A percentile compares a stretch with the other conserved stretches of the same genome.
Evolutionary conservation across 92 coral and sea anemone species (phyloP).

Genomic region (Siderastrea radians): DNA sequence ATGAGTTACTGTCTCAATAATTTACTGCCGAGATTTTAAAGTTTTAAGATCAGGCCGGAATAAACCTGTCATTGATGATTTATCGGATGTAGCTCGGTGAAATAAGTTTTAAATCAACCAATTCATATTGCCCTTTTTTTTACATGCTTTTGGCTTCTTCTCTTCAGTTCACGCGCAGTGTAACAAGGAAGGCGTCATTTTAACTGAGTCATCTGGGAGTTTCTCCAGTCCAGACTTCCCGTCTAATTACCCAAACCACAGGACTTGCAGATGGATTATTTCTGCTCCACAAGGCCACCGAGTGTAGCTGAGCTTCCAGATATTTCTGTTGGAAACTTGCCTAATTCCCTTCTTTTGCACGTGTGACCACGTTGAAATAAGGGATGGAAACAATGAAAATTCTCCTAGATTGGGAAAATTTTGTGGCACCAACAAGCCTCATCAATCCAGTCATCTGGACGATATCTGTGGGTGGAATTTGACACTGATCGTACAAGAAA

Average conservation of each 20-base stretch:
- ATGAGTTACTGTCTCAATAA: too few species aligned
- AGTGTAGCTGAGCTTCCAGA: too few species aligned
- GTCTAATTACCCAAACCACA: constrained; percentile 23
- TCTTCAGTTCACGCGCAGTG: too few species aligned
- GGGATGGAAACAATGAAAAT: background rate
- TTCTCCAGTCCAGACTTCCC: constrained; percentile 54
- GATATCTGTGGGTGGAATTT: constrained; percentile 14
- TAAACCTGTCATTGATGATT: too few species aligned
- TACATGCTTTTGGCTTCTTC: too few species aligned
- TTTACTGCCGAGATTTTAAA: too few species aligned
- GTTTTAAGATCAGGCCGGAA: too few species aligned
- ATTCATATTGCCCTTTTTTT: too few species aligned
- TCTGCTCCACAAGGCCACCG: constrained; percentile 1
- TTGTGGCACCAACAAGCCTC: background rate
- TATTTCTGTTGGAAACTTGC: background rate
- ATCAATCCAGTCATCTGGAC: constrained; percentile 2
- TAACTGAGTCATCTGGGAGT: too few species aligned
- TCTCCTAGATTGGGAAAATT: background rate
- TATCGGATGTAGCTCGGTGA: too few species aligned
- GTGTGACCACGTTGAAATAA: background rate
- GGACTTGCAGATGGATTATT: constrained; percentile 52
- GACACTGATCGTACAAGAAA: background rate
- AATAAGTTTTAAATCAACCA: too few species aligned
- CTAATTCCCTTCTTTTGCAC: background rate
- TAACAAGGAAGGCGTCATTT: too few species aligned